Percentiles rank a stretch among this genome's conserved stretches.
Conservation (phyloP, 2,888 invertebrate genomes). For the Torymus aiolomorphi region DNA sequence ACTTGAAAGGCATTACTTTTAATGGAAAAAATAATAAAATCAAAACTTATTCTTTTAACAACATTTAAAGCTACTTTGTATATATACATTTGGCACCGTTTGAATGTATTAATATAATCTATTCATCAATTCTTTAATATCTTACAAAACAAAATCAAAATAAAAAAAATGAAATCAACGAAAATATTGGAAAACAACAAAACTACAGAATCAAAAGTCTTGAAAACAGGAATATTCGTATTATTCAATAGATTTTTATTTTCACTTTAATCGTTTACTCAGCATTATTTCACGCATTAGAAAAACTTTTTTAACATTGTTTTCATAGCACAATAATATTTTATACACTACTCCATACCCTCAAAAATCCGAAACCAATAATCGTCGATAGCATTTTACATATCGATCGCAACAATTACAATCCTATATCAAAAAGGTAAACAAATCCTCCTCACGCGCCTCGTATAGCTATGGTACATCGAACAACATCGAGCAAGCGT, state of each 20-base stretch:
- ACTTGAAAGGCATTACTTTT: background rate
- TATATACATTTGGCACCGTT: slow-evolving; percentile 35
- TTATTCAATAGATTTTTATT: background rate
- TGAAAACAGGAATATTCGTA: too few relatives aligned
- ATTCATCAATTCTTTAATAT: too few relatives aligned
- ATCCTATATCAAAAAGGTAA: slow-evolving; percentile 38
- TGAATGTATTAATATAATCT: slow-evolving; percentile 6
- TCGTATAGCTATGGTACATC: slow-evolving; percentile 54
- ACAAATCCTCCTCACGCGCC: slow-evolving; percentile 21
- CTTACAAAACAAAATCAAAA: background rate
- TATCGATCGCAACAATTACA: slow-evolving; percentile 39
- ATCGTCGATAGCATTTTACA: slow-evolving; percentile 2
- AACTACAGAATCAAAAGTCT: too few relatives aligned
- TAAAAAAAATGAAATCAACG: background rate
- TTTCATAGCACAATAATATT: background rate
- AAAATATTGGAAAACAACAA: background rate
- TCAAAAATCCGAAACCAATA: slow-evolving; percentile 29
- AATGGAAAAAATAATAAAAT: background rate
- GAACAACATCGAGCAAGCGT: slow-evolving; percentile 56
- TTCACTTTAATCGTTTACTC: slow-evolving; percentile 11
- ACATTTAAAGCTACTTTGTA: background rate
- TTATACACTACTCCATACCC: slow-evolving; percentile 24
- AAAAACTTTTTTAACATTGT: background rate
- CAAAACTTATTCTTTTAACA: too few relatives aligned
- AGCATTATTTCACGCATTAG: background rate